Evolutionary conservation across 1,140 invertebrate genomes (phyloP), one percentile per base, ranked within the genome.

Genomic region (Ooceraea biroi): DNA sequence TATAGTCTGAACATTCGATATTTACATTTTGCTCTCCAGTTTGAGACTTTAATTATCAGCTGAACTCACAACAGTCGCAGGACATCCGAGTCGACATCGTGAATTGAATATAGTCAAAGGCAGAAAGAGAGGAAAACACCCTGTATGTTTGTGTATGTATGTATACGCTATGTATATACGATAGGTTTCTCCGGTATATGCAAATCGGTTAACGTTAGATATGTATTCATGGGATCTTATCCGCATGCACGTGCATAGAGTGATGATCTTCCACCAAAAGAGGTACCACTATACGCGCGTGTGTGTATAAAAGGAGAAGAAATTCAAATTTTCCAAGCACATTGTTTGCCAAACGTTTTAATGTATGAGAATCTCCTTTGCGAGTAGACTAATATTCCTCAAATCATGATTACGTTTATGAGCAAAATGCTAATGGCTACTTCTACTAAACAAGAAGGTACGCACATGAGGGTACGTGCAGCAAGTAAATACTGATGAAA

Each of bases 141-240:
- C 10, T 22, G 2, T 50, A 19, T 44, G n/a, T 41, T 14, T 48
- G 14, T 48, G 11, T 27, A n/a, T 84, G 27, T 87, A 76, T 61
- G 36, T 60, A 61, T 52, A 66, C 36, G 36, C 36, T 58, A 58
- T 22, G 19, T 71, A 76, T 55, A 80, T 14, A 12, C 85, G 87
- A 90, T 91, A 90, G 86, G 86, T 88, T 86, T 55, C 84, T 89
- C 80, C 82, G 72, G 84, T 83, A 78, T 91, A 92, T 91, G 89
- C 85, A 91, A 92, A 93, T 92, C 84, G 89, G 78, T 65, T 27
- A 85, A 76, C 83, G 82, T 90, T 84, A 85, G 86, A 86, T 86
- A 88, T 71, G 85, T 91, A 90, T 88, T 88, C 85, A 76, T 85
- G 82, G 88, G 89, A 91, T 90, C 91, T 91, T 90, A 91, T 91